Percentiles rank a stretch among this genome's conserved stretches.
phyloP scores from a whole-genome alignment of 2,888 invertebrate species.

The Lathronympha strigana region DNA sequence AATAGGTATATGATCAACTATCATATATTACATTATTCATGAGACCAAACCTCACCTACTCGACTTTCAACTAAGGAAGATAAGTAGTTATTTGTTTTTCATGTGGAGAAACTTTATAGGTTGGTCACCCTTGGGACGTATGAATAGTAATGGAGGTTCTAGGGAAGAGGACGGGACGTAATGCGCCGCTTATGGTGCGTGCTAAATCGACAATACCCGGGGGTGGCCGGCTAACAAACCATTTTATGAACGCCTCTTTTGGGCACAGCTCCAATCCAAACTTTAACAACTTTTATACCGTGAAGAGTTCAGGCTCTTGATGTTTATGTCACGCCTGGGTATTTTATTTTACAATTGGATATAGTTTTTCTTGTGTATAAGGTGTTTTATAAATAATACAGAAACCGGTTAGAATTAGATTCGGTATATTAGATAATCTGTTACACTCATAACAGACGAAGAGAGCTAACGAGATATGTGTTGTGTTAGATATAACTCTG shows the following conservation, averaged over 20 bases:
- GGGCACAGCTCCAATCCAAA: slow-evolving; percentile 63
- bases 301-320: slow-evolving; percentile 48
- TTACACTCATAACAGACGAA: not conserved
- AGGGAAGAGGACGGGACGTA: slow-evolving; percentile 58
- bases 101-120: slow-evolving; percentile 54
- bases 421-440: slow-evolving; percentile 15
- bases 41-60: slow-evolving; percentile 28
- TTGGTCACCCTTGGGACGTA: slow-evolving; percentile 55
- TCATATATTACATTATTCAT: slow-evolving; percentile 47
- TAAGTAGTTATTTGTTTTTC: slow-evolving; percentile 56
- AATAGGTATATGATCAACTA: not conserved
- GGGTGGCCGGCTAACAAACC: slow-evolving; percentile 68
- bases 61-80: not conserved
- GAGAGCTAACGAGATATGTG: not conserved
- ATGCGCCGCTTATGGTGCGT: slow-evolving; percentile 79
- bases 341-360: not conserved
- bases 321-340: slow-evolving; percentile 41
- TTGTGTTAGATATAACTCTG: not conserved
- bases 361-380: slow-evolving; percentile 6
- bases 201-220: slow-evolving; percentile 79
- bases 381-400: not conserved
- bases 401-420: slow-evolving; percentile 23
- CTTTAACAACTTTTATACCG: slow-evolving; percentile 55
- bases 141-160: slow-evolving; percentile 80
- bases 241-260: slow-evolving; percentile 68